Base-by-base conservation (phyloP, 2,797 vertebrate species). In the Numenius phaeopus region DNA sequence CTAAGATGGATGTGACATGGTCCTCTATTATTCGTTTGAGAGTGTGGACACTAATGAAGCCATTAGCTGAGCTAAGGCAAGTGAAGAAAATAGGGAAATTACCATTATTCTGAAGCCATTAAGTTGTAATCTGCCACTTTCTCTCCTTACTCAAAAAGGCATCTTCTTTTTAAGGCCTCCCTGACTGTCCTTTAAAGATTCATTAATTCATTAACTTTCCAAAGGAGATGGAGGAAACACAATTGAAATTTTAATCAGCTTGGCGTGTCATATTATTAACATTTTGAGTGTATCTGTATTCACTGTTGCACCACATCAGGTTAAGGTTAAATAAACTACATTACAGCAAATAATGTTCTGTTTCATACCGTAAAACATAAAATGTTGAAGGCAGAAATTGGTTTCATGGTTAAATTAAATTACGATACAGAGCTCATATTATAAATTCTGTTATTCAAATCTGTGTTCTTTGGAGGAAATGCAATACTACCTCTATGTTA, bases 191-290 rank as follows among this genome's bases (percentile, higher is more conserved):
- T 98, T 99, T 98, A 98, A 98, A 99, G 98, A 98, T 98, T 98
- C 97, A 98, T 99, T 99, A 99, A 99, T 99, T 99, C 98, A 99
- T 99, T 99, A 99, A 99, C 99, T 99, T 99, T 99, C 98, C 97
- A 97, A 98, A 98, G 98, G 98, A 98, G 98, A 98, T 98, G 98
- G 97, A 96, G 93, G 97, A 97, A 97, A 96, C 97, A 98, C 94
- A 94, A 97, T 94, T 98, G 97, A 98, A 98, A 98, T 98, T 98
- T 98, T 98, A 98, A 98, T 98, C 98, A 98, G 98, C 88, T 90
- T 40, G 94, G 97, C 96, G 95, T 97, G 96, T 98, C 98, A 96
- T 98, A 98, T 98, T 98, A 98, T 99, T 98, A 98, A 98, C 97
- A 98, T 98, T 98, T 97, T 95, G 97, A 97, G 78, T 81, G 87